These are phyloP conservation scores for Sebastes taczanowskii DNA, from an alignment of 2,797 vertebrate genomes.

Conservation along the genomic window DNA sequence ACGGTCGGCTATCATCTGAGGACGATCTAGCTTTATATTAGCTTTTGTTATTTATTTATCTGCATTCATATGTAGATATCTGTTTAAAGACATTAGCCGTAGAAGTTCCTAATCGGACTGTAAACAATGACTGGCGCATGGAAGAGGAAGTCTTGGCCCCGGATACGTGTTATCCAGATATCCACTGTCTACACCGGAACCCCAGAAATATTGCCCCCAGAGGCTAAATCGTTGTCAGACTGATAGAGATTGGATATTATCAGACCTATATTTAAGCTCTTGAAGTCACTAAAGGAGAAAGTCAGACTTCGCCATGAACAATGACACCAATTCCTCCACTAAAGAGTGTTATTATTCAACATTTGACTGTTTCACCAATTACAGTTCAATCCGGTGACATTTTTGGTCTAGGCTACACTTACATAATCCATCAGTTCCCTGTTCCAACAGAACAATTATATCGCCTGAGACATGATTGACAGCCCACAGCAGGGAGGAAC, in stretches of 20 bases:
- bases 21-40: not conserved
- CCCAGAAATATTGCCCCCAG: not conserved
- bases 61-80: not conserved
- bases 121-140: not conserved
- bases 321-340: not conserved
- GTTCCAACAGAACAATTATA: slow-evolving; percentile 19
- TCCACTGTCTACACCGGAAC: not conserved
- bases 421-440: slow-evolving; percentile 12
- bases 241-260: not conserved
- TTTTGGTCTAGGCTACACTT: slow-evolving; percentile 3
- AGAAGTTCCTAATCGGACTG: not conserved
- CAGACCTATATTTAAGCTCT: slow-evolving; percentile 1
- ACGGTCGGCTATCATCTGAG: not conserved
- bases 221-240: not conserved
- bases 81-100: not conserved
- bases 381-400: slow-evolving; percentile 10
- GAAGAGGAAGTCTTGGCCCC: not conserved
- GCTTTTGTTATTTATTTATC: not conserved
- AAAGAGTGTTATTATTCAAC: not conserved
- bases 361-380: slow-evolving; percentile 10
- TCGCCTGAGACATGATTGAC: slow-evolving; percentile 15
- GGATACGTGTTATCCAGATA: no score
- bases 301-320: not conserved
- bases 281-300: not conserved
- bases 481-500: slow-evolving; percentile 29